phyloP scores from a whole-genome alignment of 2,797 vertebrate genomes.

The Sparus aurata region DNA sequence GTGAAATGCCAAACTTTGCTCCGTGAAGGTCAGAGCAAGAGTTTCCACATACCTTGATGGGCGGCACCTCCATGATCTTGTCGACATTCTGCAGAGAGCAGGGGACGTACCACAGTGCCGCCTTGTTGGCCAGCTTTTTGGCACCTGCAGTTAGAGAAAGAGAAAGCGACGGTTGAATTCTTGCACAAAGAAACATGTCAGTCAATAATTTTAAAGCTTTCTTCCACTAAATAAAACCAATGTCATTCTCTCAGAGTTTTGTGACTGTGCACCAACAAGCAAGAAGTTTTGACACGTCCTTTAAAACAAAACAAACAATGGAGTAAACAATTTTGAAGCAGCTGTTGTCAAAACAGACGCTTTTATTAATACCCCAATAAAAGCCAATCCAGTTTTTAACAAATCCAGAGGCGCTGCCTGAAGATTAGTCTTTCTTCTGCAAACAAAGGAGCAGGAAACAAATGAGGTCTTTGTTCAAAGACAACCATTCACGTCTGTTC shows the following conservation, averaged over 20 bases:
- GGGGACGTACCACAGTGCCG: conserved; percentile 95
- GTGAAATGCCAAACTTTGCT: conserved; percentile 41
- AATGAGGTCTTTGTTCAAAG: conserved; percentile 50
- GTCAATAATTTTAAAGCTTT: conserved; percentile 1
- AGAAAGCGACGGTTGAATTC: conserved; percentile 42
- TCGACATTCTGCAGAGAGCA: conserved; percentile 92
- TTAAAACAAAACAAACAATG: conserved; percentile 42
- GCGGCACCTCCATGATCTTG: conserved; percentile 93
- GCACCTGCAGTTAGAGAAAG: conserved; percentile 82
- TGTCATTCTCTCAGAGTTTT: not conserved
- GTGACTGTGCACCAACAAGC: conserved; percentile 1
- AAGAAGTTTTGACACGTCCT: conserved; percentile 35
- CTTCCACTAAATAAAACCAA: not conserved
- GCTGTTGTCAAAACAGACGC: conserved; percentile 46
- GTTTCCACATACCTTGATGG: conserved; percentile 88
- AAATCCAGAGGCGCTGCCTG: conserved; percentile 25
- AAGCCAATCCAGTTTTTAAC: conserved; percentile 33
- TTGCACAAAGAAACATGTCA: conserved; percentile 21
- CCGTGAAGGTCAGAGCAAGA: conserved; percentile 9
- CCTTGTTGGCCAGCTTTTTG: conserved; percentile 93
- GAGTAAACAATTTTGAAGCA: conserved; percentile 27
- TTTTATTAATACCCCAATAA: conserved; percentile 42
- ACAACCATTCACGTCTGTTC: conserved; percentile 36
- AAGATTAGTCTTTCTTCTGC: conserved; percentile 48
- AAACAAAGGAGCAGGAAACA: conserved; percentile 64